Percentiles rank a stretch among this genome's conserved stretches.
These are phyloP conservation scores for Pogonocichla stellata DNA, from an alignment of 2,113 vertebrate genomes.

Conservation along the genomic window DNA sequence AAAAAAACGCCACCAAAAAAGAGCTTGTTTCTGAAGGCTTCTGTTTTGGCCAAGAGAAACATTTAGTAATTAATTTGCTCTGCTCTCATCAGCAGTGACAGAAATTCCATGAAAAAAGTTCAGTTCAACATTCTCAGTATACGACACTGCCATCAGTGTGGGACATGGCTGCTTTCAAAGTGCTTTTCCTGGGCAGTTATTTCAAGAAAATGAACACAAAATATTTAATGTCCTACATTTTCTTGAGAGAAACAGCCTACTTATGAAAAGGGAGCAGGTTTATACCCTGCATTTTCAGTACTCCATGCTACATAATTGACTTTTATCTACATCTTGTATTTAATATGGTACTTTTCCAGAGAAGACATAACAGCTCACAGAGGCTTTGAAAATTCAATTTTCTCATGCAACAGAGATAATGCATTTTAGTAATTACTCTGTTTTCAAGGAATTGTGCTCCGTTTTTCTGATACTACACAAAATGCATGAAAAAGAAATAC, in stretches of 20 bases:
- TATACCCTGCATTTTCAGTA: background rate
- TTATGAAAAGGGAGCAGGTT: background rate
- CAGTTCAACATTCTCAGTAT: background rate
- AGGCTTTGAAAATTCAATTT: slow-evolving; percentile 51
- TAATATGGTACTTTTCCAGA: background rate
- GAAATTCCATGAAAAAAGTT: background rate
- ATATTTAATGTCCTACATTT: background rate
- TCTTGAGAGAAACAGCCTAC: background rate
- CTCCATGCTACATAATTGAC: background rate
- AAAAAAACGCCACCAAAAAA: background rate
- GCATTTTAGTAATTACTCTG: slow-evolving; percentile 10
- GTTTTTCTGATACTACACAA: background rate
- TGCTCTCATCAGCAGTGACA: background rate
- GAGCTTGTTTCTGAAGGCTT: background rate
- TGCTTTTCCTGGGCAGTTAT: background rate
- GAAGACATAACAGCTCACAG: slow-evolving; percentile 1
- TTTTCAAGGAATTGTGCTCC: background rate
- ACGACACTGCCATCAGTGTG: background rate
- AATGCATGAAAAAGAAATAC: background rate
- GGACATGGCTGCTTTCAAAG: background rate
- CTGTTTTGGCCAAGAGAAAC: background rate
- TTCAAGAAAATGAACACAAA: background rate
- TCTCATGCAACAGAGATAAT: slow-evolving; percentile 2
- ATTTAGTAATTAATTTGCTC: background rate
- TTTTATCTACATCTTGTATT: slow-evolving; percentile 6